Base-by-base conservation (phyloP, 2,888 invertebrate species). In the Oegoconia quadripuncta region DNA sequence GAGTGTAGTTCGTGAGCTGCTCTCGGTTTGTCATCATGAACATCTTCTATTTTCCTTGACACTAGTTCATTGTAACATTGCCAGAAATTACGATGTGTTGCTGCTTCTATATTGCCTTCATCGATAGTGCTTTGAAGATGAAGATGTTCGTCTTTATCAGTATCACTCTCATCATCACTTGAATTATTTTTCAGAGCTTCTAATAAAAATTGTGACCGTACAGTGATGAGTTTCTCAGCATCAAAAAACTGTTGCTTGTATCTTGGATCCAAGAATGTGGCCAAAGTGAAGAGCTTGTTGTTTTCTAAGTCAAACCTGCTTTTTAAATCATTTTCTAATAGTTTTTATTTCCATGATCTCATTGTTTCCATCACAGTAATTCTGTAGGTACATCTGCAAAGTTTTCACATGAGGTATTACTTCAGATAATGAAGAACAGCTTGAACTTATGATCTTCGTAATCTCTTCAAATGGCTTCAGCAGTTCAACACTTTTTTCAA, bases 151-250 rank as follows among this genome's bases (percentile, higher is more conserved):
- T n/a, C n/a, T n/a, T n/a, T n/a, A n/a, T n/a, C n/a, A n/a, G n/a
- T n/a, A n/a, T n/a, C n/a, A n/a, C n/a, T n/a, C n/a, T n/a, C n/a
- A n/a, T n/a, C n/a, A n/a, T n/a, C n/a, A n/a, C n/a, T n/a, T n/a
- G n/a, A n/a, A n/a, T n/a, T n/a, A n/a, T n/a, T 46, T 59, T 58
- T 56, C 27, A 59, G 28, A 50, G 31, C 41, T 34, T 60, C 52
- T 46, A 59, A 29, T 34, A 61, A 42, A 41, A 53, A 50, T 34
- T 48, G 50, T 42, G 55, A 58, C 41, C 52, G 42, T 28, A 56
- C 55, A n/a, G n/a, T n/a, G n/a, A n/a, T n/a, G n/a, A n/a, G n/a
- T 51, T 37, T 59, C 51, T 57, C 50, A 34, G 52, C 42, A 52
- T 60, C 42, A 46, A 53, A 32, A 16, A 43, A 31, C 29, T 41